Percentiles rank a stretch among this genome's conserved stretches.
Evolutionary conservation across 1,140 invertebrate genomes (phyloP).

Genomic region (Ceratoteleas bidentatus): DNA sequence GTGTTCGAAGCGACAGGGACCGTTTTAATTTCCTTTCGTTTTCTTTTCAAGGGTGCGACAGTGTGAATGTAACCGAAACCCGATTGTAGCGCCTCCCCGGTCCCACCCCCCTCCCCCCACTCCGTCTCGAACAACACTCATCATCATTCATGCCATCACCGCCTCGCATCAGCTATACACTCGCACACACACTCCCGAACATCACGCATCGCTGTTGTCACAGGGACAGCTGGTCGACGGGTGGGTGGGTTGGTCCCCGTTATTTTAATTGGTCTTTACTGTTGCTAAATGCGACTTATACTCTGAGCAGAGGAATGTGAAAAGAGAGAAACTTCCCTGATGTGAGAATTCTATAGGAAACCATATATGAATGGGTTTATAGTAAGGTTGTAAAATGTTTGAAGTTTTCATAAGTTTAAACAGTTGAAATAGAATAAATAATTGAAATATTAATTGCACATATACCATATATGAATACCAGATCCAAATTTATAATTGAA

Average conservation of each 20-base stretch:
- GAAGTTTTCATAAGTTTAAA: too few species aligned
- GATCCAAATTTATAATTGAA: too few species aligned
- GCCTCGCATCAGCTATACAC: constrained; percentile 43
- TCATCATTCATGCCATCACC: constrained; percentile 55
- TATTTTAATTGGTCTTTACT: neutral
- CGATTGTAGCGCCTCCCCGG: constrained; percentile 4
- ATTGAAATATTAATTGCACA: too few species aligned
- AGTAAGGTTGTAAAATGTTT: too few species aligned
- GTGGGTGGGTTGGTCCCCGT: neutral
- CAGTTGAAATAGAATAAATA: too few species aligned
- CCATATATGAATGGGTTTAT: too few species aligned
- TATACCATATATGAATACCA: too few species aligned
- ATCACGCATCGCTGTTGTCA: constrained; percentile 35
- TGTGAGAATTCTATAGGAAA: neutral
- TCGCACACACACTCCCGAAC: constrained; percentile 47
- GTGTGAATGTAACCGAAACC: constrained; percentile 12
- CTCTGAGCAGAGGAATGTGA: too few species aligned
- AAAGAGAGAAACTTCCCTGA: too few species aligned
- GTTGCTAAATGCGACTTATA: neutral
- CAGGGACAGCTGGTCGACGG: constrained; percentile 11
- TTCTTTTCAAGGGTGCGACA: neutral
- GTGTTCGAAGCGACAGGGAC: too few species aligned
- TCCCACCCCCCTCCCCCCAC: constrained; percentile 12
- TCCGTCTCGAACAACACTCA: constrained; percentile 46
- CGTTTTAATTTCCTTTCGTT: too few species aligned